These are phyloP conservation scores for Hydrochoerus hydrochaeris DNA, from an alignment of 2,113 vertebrate species.

Conservation along the genomic window DNA sequence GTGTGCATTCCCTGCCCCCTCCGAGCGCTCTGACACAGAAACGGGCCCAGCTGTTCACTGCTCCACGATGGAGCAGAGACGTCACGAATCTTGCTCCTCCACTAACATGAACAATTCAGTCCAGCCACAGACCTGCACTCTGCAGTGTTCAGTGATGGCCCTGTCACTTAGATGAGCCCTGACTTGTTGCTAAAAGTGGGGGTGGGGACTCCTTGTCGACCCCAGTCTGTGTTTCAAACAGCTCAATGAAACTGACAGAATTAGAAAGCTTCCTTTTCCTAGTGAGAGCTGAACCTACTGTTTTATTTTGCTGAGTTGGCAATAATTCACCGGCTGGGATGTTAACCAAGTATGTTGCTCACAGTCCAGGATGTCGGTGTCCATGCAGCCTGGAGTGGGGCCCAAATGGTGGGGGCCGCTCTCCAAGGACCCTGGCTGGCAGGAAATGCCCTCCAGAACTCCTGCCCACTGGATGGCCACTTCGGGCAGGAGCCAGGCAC, in stretches of 20 bases:
- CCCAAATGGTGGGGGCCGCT: fast-evolving
- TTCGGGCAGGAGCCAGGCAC: constrained; percentile 57
- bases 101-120: constrained; percentile 33
- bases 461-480: constrained; percentile 53
- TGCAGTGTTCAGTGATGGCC: background rate
- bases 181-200: background rate
- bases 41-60: constrained; percentile 4
- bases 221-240: constrained; percentile 9
- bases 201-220: background rate
- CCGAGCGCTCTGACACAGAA: constrained; percentile 18
- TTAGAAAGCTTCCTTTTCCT: constrained; percentile 59
- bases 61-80: constrained; percentile 53
- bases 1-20: background rate
- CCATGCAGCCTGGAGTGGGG: background rate
- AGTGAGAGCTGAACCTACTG: constrained; percentile 20
- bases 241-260: constrained; percentile 54
- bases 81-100: constrained; percentile 54
- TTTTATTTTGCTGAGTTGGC: constrained; percentile 69
- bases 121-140: background rate
- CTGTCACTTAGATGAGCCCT: background rate
- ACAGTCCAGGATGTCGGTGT: constrained; percentile 32
- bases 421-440: constrained; percentile 31
- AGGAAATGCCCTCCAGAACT: constrained; percentile 31
- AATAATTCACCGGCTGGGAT: constrained; percentile 32
- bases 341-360: constrained; percentile 70